Base-by-base conservation (phyloP, 1,140 invertebrate genomes). In the Oedothorax gibbosus region DNA sequence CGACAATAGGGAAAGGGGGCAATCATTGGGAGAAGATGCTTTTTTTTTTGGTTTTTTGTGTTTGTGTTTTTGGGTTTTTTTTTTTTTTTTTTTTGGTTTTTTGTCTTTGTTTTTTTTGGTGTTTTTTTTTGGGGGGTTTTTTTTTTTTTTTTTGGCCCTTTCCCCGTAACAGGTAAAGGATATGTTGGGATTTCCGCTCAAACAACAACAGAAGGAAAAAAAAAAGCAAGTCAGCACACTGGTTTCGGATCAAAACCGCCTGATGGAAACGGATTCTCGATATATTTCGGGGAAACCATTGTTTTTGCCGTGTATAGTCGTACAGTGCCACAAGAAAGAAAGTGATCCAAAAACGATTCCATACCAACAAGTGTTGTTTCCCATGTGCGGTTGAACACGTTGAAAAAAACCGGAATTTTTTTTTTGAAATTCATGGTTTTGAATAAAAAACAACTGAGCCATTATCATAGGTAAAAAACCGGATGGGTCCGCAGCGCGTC, bases 61-160 rank as follows among this genome's bases (percentile, higher is more conserved):
- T n/a, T n/a, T n/a, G n/a, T n/a, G n/a, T n/a, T n/a, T n/a, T n/a
- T n/a, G n/a, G n/a, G n/a, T n/a, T n/a, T n/a, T n/a, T n/a, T n/a
- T n/a, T n/a, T n/a, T n/a, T n/a, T n/a, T n/a, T n/a, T n/a, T n/a
- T n/a, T n/a, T n/a, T n/a, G n/a, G n/a, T n/a, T n/a, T n/a, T n/a
- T n/a, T n/a, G n/a, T n/a, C n/a, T n/a, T n/a, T n/a, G n/a, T n/a
- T n/a, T n/a, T n/a, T n/a, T n/a, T n/a, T n/a, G n/a, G n/a, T n/a
- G n/a, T n/a, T n/a, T n/a, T 18, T 11, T 21, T n/a, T 35, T 0
- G 0, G 21, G 0, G 35, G 0, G 8, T 7, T 0, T 8, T 18
- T 14, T 10, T 78, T 66, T 2, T 0, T 9, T 1, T 2, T 53
- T 0, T 20, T 14, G 0, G 62, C 76, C 20, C 20, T 14, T 20